Evolutionary conservation across 2,888 invertebrate species (phyloP), one percentile per base, ranked within the genome.

Genomic region (Noctua pronuba): DNA sequence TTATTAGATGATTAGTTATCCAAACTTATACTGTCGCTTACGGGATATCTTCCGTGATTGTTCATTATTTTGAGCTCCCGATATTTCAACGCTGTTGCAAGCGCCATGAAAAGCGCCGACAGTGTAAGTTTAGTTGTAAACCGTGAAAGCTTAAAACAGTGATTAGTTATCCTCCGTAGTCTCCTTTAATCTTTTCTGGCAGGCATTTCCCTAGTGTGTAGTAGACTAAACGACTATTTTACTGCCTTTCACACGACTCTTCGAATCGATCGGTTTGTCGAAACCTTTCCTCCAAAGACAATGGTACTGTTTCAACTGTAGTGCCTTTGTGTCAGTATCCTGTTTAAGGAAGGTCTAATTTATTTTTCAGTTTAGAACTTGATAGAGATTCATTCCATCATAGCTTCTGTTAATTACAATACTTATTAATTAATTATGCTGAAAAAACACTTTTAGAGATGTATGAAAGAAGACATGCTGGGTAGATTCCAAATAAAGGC

Each of bases 201-300:
- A 69, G 21, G 24, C 28, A 44, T 58, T 64, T 69, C 55, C 73
- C 44, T 16, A 44, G 73, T 55, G 64, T 28, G 8, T 16, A 28
- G 1, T 62, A 44, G 1, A 44, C 41, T 28, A 16, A 69, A 65
- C 3, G 41, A n/a, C 41, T n/a, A 67, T 62, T 62, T 60, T 13
- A 52, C 49, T 31, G 49, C 46, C 73, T 44, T 65, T 69, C 44
- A 44, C 5, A 44, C 44, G 44, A 44, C 44, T 41, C 41, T 58
- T 55, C 52, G 38, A 46, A 67, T 71, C n/a, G 31, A 62, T 71
- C 24, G 35, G 24, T 70, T 60, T 62, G 60, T 60, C 52, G 38
- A 60, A 81, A 75, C 31, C 31, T 75, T 70, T 67, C 31, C 52
- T 44, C 21, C 10, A 8, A 10, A 62, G 41, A 71, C 35, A 68